Evolutionary conservation across 2,113 vertebrate genomes (phyloP).

Genomic region (Rhineura floridana): DNA sequence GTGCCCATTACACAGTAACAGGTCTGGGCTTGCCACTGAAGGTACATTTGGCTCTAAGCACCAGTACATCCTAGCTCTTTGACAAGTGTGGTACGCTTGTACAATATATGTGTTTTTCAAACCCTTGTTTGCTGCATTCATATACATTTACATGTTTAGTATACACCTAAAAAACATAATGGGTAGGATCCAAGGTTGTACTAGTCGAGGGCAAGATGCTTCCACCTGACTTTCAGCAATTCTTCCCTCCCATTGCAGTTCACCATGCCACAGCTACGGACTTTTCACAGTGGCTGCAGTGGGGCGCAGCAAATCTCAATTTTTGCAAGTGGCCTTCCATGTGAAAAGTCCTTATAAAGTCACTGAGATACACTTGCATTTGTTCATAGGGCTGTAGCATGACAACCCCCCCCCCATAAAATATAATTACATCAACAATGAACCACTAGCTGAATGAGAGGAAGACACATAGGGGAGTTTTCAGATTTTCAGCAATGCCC

Average conservation of each 20-base stretch:
- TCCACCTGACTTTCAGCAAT: background rate
- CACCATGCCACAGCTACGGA: too few species aligned
- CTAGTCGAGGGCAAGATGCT: background rate
- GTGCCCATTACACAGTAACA: background rate
- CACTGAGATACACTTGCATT: too few species aligned
- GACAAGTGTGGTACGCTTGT: background rate
- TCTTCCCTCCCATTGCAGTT: too few species aligned
- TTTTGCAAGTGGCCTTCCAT: too few species aligned
- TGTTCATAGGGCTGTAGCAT: too few species aligned
- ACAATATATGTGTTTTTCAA: background rate
- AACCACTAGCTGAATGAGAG: background rate
- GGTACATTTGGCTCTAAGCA: background rate
- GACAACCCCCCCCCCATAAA: too few species aligned
- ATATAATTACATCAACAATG: background rate
- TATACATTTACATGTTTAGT: background rate
- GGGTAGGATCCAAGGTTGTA: background rate
- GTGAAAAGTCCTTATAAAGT: too few species aligned
- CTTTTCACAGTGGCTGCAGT: too few species aligned
- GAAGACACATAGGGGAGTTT: background rate
- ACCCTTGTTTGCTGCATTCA: background rate
- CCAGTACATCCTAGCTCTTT: background rate
- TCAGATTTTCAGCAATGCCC: background rate
- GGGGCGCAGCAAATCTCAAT: too few species aligned
- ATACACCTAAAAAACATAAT: background rate
- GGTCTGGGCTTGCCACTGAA: background rate